These are phyloP conservation scores for Diarsia rubi DNA, from an alignment of 2,888 invertebrate species.

Conservation along the genomic window DNA sequence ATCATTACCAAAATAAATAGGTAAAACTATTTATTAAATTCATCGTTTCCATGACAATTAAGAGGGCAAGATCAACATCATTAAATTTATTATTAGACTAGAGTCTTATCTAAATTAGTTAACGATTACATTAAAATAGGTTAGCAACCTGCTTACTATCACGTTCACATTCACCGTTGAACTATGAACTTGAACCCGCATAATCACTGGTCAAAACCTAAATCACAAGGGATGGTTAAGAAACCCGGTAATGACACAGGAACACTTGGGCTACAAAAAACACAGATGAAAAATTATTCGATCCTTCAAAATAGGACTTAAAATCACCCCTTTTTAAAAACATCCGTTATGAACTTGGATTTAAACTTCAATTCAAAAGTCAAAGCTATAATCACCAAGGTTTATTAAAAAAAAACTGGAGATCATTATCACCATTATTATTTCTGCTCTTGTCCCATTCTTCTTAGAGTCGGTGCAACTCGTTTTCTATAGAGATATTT, in stretches of 20 bases:
- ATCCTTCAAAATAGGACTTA: not conserved
- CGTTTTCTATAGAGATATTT: too few species aligned
- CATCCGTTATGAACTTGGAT: not conserved
- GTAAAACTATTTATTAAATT: not conserved
- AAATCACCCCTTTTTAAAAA: not conserved
- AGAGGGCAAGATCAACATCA: not conserved
- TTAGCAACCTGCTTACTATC: not conserved
- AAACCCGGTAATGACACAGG: not conserved
- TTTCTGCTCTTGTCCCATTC: not conserved
- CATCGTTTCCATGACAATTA: conserved; percentile 14
- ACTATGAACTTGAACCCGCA: not conserved
- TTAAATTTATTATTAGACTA: not conserved
- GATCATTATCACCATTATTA: not conserved
- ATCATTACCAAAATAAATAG: conserved; percentile 6
- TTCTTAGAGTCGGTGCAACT: not conserved
- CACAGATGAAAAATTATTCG: not conserved
- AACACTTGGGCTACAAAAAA: not conserved
- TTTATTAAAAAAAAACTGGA: not conserved
- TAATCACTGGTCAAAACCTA: not conserved
- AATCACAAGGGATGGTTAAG: not conserved
- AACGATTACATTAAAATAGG: not conserved
- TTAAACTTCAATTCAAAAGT: not conserved
- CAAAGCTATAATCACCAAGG: not conserved
- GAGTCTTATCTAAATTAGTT: not conserved
- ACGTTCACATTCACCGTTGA: not conserved